Conservation (phyloP, 2,113 vertebrate genomes). For the Rhinolophus ferrumequinum region DNA sequence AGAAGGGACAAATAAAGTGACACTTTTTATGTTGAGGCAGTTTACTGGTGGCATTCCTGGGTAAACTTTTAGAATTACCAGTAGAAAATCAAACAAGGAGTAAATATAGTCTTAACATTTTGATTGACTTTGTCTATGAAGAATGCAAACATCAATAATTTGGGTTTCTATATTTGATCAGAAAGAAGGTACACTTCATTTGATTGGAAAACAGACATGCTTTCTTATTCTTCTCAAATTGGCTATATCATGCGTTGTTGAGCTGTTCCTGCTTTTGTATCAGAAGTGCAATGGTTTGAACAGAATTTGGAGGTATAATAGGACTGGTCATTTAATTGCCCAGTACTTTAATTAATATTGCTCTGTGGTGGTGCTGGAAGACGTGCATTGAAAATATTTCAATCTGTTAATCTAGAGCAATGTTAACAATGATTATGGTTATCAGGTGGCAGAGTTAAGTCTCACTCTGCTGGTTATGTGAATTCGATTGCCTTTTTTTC, state of each 20-base stretch:
- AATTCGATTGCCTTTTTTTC: slow-evolving; percentile 18
- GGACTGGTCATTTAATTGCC: neutral
- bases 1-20: slow-evolving; percentile 2
- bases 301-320: neutral
- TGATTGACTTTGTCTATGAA: slow-evolving; percentile 9
- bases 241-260: neutral
- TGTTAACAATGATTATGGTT: neutral
- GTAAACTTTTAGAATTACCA: slow-evolving; percentile 28
- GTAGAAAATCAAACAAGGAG: neutral
- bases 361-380: neutral
- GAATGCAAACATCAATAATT: neutral
- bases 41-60: neutral
- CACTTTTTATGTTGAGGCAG: neutral
- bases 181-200: neutral
- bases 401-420: neutral
- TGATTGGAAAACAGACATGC: neutral
- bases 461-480: neutral
- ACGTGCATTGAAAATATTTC: neutral
- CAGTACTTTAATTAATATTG: neutral
- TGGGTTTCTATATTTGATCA: neutral
- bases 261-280: neutral
- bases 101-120: neutral
- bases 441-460: neutral
- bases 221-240: neutral
- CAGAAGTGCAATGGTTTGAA: neutral